Base-by-base conservation (phyloP, 2,888 invertebrate genomes). In the Ennomos quercinarius region DNA sequence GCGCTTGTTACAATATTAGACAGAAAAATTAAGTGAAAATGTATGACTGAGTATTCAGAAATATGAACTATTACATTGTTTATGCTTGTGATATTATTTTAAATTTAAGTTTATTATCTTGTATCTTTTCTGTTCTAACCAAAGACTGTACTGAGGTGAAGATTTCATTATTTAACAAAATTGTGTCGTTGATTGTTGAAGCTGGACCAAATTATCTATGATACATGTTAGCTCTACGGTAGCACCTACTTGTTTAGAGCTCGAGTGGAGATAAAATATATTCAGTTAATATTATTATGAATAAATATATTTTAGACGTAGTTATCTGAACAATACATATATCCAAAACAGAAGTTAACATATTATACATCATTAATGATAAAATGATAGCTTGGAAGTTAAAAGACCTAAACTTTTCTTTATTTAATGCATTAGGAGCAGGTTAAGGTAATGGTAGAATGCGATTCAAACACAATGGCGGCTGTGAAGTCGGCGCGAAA, bases 1-100 rank as follows among this genome's bases (percentile, higher is more conserved):
- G 40, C 34, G 52, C 47, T 47, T 47, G 27, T 48, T 52, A 48
- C 40, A 47, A 58, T 47, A 61, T 67, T 66, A 38, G 13, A 52
- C 60, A 60, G 61, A 49, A 59, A 46, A 51, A 37, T 34, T 50
- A 47, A 57, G 51, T 49, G 17, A 51, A 52, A 49, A 65, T 58
- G 74, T 70, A 79, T 78, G 76, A 72, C 76, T 81, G 76, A 77
- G 66, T 70, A 72, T 71, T 73, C 68, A 64, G 62, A 67, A 70
- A 60, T 43, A 53, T 55, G 47, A 48, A 43, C 71, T 70, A 71
- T 79, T 76, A 83, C 81, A 78, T 78, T 81, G 74, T 81, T 81
- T 83, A 81, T 88, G 89, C 91, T 91, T 91, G 92, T 91, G 92
- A 91, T 91, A 91, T 90, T 81, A 79, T 87, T 63, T 58, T 65